Conservation (phyloP, 2,888 invertebrate genomes). For the Opisthograptis luteolata region DNA sequence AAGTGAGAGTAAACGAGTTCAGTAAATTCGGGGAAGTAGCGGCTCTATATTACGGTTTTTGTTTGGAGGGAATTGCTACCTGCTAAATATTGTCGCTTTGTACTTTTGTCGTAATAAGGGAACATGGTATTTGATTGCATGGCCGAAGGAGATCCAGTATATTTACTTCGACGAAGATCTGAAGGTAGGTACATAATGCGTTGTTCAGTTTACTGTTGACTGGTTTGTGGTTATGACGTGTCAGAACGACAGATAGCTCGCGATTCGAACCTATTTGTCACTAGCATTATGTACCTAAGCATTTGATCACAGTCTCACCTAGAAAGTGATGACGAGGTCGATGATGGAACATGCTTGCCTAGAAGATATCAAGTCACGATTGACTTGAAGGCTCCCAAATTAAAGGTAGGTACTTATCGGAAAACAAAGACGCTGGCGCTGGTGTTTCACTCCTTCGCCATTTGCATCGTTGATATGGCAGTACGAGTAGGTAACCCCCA, state of each 20-base stretch:
- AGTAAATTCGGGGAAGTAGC: conserved; percentile 59
- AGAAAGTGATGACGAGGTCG: too few relatives aligned
- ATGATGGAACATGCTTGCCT: too few relatives aligned
- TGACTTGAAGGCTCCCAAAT: too few relatives aligned
- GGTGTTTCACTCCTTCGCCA: too few relatives aligned
- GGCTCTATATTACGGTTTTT: conserved; percentile 56
- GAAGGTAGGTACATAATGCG: background rate
- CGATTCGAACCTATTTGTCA: conserved; percentile 1
- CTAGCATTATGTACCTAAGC: too few relatives aligned
- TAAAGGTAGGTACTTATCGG: too few relatives aligned
- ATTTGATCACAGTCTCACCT: too few relatives aligned
- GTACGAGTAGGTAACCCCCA: too few relatives aligned
- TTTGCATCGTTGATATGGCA: too few relatives aligned
- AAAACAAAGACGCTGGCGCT: too few relatives aligned
- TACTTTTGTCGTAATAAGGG: background rate
- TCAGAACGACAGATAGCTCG: conserved; percentile 17
- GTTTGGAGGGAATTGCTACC: conserved; percentile 35
- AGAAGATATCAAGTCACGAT: too few relatives aligned
- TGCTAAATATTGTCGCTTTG: background rate
- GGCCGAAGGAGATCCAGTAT: background rate
- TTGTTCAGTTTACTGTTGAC: background rate
- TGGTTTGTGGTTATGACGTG: conserved; percentile 4
- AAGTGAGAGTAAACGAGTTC: conserved; percentile 53
- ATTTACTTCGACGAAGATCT: conserved; percentile 1
- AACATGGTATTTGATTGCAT: background rate